Conservation (phyloP, 2,113 vertebrate species). For the Scomber colias region DNA sequence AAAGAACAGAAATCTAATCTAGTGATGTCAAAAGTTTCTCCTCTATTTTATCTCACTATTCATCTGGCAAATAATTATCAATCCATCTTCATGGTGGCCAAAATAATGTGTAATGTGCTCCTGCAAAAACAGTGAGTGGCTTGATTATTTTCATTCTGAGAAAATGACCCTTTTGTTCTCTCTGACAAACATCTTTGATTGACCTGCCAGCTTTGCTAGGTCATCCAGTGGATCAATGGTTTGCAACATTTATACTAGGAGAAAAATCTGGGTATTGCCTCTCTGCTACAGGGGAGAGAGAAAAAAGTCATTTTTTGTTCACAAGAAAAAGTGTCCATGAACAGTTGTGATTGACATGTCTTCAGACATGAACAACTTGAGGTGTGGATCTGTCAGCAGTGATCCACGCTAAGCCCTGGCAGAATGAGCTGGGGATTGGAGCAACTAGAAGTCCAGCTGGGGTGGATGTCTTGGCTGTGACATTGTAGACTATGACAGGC, state of each 20-base stretch:
- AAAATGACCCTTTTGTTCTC: conserved; percentile 54
- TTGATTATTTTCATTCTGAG: conserved; percentile 67
- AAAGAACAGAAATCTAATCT: conserved; percentile 66
- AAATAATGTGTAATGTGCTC: conserved; percentile 51
- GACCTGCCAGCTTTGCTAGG: conserved; percentile 50
- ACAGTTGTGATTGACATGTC: conserved; percentile 60
- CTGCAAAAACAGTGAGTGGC: conserved; percentile 21
- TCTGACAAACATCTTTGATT: conserved; percentile 67
- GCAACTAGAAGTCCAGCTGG: conserved; percentile 68
- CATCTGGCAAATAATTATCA: conserved; percentile 69
- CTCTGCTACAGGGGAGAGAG: conserved; percentile 12
- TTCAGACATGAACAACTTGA: conserved; percentile 64
- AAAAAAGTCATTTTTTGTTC: conserved; percentile 50
- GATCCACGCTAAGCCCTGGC: conserved; percentile 64
- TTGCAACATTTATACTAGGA: conserved; percentile 39
- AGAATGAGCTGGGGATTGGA: conserved; percentile 60
- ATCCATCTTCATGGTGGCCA: conserved; percentile 49
- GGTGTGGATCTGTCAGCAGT: conserved; percentile 71
- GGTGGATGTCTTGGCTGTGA: conserved; percentile 69
- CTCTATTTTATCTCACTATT: conserved; percentile 58
- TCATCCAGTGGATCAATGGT: conserved; percentile 61
- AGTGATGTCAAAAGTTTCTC: conserved; percentile 68
- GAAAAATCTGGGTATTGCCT: conserved; percentile 22
- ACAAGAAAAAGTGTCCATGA: conserved; percentile 54
- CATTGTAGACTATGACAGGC: conserved; percentile 76